Conservation (phyloP, 35 echinoderm and acorn worm genomes). For the Eucidaris tribuloides region DNA sequence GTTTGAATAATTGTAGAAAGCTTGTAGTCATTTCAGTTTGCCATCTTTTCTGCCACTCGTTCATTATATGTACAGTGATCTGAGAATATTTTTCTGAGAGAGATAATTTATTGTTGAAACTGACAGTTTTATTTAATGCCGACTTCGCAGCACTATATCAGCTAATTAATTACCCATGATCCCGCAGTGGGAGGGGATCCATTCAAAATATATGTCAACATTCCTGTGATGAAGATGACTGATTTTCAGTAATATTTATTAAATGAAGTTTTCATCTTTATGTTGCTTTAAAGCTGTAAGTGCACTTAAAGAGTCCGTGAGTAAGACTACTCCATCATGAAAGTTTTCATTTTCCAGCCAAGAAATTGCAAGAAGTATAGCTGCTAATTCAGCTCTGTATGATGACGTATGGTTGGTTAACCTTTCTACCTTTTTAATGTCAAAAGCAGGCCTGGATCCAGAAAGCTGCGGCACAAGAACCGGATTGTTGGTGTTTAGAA, state of each 20-base stretch:
- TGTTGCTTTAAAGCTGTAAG: background rate
- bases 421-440: background rate
- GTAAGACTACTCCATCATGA: background rate
- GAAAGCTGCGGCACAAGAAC: background rate
- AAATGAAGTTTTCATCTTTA: background rate
- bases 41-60: no score
- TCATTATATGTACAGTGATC: no score
- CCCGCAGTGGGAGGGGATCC: background rate
- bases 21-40: no score
- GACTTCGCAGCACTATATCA: no score
- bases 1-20: no score
- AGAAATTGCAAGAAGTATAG: background rate
- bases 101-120: no score
- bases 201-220: background rate
- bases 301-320: background rate
- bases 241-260: background rate
- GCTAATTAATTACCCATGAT: no score
- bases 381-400: background rate
- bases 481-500: background rate
- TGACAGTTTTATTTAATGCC: no score
- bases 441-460: background rate
- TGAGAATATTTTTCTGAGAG: no score
- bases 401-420: background rate
- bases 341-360: background rate
- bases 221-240: background rate